A percentile compares a stretch with the other conserved stretches of the same genome.
Evolutionary conservation across 2,797 vertebrate species (phyloP).

Genomic region (Spheniscus humboldti): DNA sequence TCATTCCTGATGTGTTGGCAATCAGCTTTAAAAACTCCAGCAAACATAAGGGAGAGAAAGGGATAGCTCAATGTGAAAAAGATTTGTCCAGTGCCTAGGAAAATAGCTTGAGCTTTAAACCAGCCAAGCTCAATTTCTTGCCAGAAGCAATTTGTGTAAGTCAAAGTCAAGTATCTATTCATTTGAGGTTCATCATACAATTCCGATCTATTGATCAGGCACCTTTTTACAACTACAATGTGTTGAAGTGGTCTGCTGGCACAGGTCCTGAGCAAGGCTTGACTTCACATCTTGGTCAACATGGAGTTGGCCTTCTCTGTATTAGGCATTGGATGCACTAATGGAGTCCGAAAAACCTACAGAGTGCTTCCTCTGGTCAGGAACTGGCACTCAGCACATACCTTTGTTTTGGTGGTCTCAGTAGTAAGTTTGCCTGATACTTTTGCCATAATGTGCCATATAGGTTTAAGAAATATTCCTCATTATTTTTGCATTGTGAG

Average conservation of each 20-base stretch:
- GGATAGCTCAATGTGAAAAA: background rate
- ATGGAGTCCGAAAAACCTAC: background rate
- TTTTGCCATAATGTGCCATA: too few species aligned
- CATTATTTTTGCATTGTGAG: background rate
- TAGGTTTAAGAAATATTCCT: background rate
- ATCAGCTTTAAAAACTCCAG: background rate
- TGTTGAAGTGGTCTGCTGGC: background rate
- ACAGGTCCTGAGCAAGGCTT: background rate
- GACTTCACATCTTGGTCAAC: background rate
- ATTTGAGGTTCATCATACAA: background rate
- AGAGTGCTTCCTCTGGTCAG: background rate
- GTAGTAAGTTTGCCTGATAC: background rate
- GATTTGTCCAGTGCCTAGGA: background rate
- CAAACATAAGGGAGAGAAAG: background rate
- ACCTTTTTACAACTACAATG: background rate
- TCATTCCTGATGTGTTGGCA: background rate
- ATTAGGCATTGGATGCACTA: background rate
- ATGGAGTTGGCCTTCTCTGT: background rate
- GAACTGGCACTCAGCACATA: background rate
- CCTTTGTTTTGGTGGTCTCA: background rate
- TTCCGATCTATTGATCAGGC: background rate
- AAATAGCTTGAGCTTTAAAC: background rate
- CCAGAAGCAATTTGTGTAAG: background rate
- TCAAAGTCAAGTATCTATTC: background rate
- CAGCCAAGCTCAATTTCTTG: background rate